These are phyloP conservation scores for Tyria jacobaeae DNA, from an alignment of 2,888 invertebrate genomes.

Conservation along the genomic window DNA sequence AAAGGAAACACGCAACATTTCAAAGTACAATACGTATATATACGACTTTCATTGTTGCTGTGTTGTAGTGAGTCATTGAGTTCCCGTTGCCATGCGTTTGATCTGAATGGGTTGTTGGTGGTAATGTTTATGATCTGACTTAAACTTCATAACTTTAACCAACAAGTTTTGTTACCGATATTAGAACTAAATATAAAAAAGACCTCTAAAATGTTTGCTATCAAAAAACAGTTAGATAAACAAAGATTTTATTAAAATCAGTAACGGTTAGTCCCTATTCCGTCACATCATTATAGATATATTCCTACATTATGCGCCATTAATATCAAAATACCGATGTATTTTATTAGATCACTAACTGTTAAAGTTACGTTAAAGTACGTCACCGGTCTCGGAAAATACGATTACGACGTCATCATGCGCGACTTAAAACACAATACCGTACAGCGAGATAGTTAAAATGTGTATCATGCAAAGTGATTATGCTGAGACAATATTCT, in stretches of 20 bases:
- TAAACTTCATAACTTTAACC: no score
- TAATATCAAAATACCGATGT: constrained; percentile 9
- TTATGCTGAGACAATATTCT: not conserved
- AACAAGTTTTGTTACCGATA: no score
- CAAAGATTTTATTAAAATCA: constrained; percentile 10
- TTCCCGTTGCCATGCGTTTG: constrained; percentile 2
- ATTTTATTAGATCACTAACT: constrained; percentile 17
- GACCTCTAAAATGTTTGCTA: not conserved
- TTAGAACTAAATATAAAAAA: no score
- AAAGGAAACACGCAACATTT: constrained; percentile 63
- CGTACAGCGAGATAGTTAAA: not conserved
- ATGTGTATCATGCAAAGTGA: not conserved
- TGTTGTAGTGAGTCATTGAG: constrained; percentile 15
- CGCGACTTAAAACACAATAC: not conserved
- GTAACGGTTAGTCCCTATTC: constrained; percentile 18
- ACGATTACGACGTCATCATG: not conserved
- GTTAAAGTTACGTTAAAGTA: constrained; percentile 15
- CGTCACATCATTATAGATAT: constrained; percentile 13
- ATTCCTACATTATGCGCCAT: constrained; percentile 13
- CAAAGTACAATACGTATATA: constrained; percentile 25
- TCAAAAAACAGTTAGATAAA: constrained; percentile 2
- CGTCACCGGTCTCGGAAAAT: not conserved
- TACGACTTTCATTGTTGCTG: constrained; percentile 23
- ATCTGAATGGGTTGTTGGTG: constrained; percentile 11
- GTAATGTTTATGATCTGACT: no score